These are phyloP conservation scores for Brotula barbata DNA, from an alignment of 2,797 vertebrate species.

Conservation along the genomic window DNA sequence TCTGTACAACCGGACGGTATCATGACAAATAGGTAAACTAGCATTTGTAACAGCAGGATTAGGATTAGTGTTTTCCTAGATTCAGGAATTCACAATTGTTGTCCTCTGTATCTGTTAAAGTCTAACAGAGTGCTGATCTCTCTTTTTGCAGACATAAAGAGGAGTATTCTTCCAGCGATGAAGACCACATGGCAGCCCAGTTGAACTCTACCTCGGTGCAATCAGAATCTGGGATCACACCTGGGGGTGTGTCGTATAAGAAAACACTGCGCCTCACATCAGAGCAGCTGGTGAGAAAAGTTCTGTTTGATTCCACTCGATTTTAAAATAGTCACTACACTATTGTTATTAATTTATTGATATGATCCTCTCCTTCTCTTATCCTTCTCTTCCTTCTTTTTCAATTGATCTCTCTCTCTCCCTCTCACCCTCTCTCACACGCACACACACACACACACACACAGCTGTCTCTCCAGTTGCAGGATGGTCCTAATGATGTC, in stretches of 20 bases:
- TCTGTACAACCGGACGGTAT: conserved; percentile 73
- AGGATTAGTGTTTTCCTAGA: background rate
- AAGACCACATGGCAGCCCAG: conserved; percentile 82
- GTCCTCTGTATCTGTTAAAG: background rate
- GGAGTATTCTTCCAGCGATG: conserved; percentile 94
- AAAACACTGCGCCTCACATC: conserved; percentile 93
- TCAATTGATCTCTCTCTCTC: conserved; percentile 3
- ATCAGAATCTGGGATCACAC: conserved; percentile 63
- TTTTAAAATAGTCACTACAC: no score
- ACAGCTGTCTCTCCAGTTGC: conserved; percentile 91
- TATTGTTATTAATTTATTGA: no score
- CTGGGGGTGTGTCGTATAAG: conserved; percentile 84
- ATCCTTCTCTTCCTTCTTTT: background rate
- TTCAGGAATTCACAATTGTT: background rate
- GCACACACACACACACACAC: background rate
- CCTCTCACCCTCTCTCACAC: background rate
- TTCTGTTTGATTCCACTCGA: background rate
- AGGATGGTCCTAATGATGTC: conserved; percentile 94
- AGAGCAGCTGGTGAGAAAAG: conserved; percentile 87
- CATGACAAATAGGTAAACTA: conserved; percentile 80
- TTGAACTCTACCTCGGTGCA: conserved; percentile 74
- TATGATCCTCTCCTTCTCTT: background rate
- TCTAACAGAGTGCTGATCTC: background rate
- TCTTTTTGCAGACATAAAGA: conserved; percentile 83
- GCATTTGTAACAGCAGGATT: no score